Evolutionary conservation across 2,113 vertebrate species (phyloP).

Genomic region (Willisornis vidua): DNA sequence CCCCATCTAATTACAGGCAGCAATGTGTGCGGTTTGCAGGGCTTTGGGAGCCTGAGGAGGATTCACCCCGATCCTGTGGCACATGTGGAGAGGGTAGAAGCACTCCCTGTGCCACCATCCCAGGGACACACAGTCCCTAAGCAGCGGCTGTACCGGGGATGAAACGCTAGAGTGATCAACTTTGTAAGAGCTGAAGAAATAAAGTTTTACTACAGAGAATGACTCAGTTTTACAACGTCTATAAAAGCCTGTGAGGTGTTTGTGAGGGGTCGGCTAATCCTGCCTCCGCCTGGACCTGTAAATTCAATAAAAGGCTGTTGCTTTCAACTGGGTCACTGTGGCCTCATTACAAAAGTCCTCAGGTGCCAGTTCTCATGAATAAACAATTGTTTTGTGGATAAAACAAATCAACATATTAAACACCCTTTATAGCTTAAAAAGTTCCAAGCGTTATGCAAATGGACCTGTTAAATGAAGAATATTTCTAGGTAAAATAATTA

Average conservation of each 20-base stretch:
- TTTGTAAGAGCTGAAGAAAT: background rate
- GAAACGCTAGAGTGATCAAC: background rate
- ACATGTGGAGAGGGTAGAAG: background rate
- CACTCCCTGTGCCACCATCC: fast-evolving
- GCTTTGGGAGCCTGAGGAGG: background rate
- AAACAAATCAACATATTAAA: slow-evolving; percentile 56
- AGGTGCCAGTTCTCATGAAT: slow-evolving; percentile 39
- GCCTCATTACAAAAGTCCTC: slow-evolving; percentile 22
- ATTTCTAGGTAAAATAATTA: slow-evolving; percentile 80
- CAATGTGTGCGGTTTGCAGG: fast-evolving
- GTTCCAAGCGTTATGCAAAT: slow-evolving; percentile 77
- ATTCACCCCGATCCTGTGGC: background rate
- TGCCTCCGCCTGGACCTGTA: background rate
- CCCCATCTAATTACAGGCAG: background rate
- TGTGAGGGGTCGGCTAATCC: background rate
- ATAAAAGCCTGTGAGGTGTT: background rate
- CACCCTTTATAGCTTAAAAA: slow-evolving; percentile 38
- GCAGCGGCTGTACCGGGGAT: background rate
- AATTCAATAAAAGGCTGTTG: background rate
- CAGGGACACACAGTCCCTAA: fast-evolving
- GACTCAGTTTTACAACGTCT: background rate
- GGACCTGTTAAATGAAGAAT: slow-evolving; percentile 76
- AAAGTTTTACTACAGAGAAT: background rate
- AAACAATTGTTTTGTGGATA: slow-evolving; percentile 22
- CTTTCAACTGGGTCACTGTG: background rate